Conservation (phyloP, 2,888 invertebrate species). For the Orchestes rusci region DNA sequence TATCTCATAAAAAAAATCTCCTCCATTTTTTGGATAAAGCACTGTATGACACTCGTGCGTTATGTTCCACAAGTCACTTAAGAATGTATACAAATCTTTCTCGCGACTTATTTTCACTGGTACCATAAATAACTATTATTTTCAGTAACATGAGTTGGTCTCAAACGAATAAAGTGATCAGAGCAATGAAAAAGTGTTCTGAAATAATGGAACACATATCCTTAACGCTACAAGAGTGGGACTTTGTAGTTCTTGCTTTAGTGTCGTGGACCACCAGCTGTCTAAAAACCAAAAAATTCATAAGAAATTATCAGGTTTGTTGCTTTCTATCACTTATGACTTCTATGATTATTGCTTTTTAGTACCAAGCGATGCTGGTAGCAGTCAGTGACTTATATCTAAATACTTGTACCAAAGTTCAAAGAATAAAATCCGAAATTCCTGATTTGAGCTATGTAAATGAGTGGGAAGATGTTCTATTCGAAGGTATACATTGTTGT, state of each 20-base stretch:
- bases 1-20: too few relatives aligned
- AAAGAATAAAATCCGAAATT: conserved; percentile 34
- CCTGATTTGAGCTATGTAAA: conserved; percentile 45
- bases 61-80: too few relatives aligned
- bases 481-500: conserved; percentile 52
- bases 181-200: conserved; percentile 42
- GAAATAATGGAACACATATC: conserved; percentile 33
- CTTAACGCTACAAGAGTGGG: conserved; percentile 55
- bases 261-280: conserved; percentile 57
- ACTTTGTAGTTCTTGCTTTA: conserved; percentile 63
- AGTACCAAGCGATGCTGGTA: conserved; percentile 48
- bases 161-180: conserved; percentile 39
- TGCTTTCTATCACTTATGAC: not conserved
- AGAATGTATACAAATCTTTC: too few relatives aligned
- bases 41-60: too few relatives aligned
- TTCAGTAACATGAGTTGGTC: conserved; percentile 36
- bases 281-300: conserved; percentile 42
- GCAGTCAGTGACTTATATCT: conserved; percentile 50
- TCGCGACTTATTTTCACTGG: too few relatives aligned
- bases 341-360: conserved; percentile 19
- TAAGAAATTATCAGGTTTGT: not conserved
- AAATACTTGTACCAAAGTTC: conserved; percentile 45
- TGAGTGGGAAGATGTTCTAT: conserved; percentile 76
- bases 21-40: too few relatives aligned
- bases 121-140: too few relatives aligned